Evolutionary conservation across 2,888 invertebrate species (phyloP), one percentile per base, ranked within the genome.

Genomic region (Boloria euphrosyne): DNA sequence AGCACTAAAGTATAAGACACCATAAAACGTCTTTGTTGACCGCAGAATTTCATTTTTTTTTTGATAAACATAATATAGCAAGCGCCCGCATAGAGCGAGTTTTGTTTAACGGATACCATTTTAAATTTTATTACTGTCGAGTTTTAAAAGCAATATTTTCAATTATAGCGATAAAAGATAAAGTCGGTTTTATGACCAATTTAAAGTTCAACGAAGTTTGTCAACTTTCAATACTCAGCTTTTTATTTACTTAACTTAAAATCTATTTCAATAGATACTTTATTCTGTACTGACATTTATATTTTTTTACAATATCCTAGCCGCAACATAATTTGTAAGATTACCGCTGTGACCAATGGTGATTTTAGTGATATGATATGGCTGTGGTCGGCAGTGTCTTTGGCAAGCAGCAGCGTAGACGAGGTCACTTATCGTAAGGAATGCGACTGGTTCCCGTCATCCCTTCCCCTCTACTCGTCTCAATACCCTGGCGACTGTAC

Each of bases 31-130:
- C 52, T 49, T 54, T 67, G 27, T 55, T 62, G 59, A 71, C 69
- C 68, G 62, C 66, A 72, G 57, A 62, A 55, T 57, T 54, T 55
- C 49, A 53, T 85, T 83, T 83, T 82, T 83, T 83, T 82, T 60
- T 67, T 57, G 27, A 73, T 70, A 71, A 69, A 67, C 70, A 75
- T 77, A n/a, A n/a, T n/a, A 76, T 73, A 68, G 69, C 65, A 74
- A 74, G 72, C 71, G 81, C 88, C 89, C 89, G 89, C 89, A 89
- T 89, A 75, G 78, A 74, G 73, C 73, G 69, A 74, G 69, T 79
- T 69, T 65, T 73, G 80, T 78, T 74, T 65, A 75, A 82, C 80
- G 75, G 77, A 79, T 79, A 76, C 76, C 74, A 75, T 70, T 76
- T 76, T 76, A 78, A 79, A 80, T 86, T 85, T 86, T 86, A 87